These are phyloP conservation scores for Eidolon dupreanum DNA, from an alignment of 2,797 vertebrate genomes.

Conservation along the genomic window DNA sequence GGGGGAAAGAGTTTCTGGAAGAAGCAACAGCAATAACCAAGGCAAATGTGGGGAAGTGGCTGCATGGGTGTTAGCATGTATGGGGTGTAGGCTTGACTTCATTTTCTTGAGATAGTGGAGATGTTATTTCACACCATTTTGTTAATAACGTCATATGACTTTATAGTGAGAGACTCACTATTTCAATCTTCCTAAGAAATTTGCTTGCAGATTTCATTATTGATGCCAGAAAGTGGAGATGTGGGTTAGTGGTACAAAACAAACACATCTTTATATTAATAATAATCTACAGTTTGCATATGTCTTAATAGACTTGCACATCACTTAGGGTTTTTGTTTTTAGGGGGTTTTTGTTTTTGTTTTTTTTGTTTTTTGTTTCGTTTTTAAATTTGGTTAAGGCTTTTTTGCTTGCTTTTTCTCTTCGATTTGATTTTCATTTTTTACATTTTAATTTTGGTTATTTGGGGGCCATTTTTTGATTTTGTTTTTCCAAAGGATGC, in stretches of 20 bases:
- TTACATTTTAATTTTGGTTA: slow-evolving; percentile 94
- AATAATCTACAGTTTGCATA: neutral
- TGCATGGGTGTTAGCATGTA: slow-evolving; percentile 92
- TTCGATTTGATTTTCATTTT: slow-evolving; percentile 92
- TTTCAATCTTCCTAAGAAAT: slow-evolving; percentile 35
- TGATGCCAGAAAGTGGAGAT: slow-evolving; percentile 71
- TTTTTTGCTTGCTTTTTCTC: slow-evolving; percentile 91
- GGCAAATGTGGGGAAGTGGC: slow-evolving; percentile 85
- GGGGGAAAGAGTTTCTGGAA: slow-evolving; percentile 85
- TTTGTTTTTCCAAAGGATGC: slow-evolving; percentile 98
- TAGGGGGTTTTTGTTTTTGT: neutral
- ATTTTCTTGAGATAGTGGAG: slow-evolving; percentile 51
- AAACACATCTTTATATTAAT: slow-evolving; percentile 26
- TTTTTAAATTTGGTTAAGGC: slow-evolving; percentile 82
- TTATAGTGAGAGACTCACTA: neutral
- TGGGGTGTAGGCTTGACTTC: slow-evolving; percentile 84
- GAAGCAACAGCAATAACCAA: slow-evolving; percentile 86
- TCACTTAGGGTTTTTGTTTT: slow-evolving; percentile 80
- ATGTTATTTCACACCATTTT: neutral
- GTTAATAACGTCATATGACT: slow-evolving; percentile 9
- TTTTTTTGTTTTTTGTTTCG: slow-evolving; percentile 69
- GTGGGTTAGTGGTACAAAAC: slow-evolving; percentile 38
- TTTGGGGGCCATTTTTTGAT: slow-evolving; percentile 93
- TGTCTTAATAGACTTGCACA: slow-evolving; percentile 50
- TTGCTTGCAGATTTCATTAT: slow-evolving; percentile 67